phyloP scores from a whole-genome alignment of 2,113 vertebrate genomes.

The Neogobius melanostomus region DNA sequence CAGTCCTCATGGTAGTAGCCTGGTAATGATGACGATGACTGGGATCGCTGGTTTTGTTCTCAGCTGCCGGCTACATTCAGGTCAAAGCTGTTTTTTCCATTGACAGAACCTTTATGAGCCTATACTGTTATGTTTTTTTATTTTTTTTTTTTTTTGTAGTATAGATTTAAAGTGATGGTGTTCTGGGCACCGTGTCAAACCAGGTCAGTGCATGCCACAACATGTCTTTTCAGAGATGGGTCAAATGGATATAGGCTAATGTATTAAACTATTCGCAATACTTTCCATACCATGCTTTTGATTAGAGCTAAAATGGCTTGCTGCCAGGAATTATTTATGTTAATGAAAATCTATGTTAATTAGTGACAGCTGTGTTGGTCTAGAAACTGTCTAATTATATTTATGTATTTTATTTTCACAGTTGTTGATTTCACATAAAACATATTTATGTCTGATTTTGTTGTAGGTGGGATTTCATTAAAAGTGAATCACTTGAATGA shows the following conservation, averaged over 20 bases:
- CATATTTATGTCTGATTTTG: neutral
- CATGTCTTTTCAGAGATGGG: neutral
- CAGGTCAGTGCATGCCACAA: neutral
- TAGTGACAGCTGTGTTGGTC: slow-evolving; percentile 20
- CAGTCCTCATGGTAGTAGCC: neutral
- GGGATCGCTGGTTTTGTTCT: neutral
- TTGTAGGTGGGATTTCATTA: neutral
- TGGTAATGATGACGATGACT: neutral
- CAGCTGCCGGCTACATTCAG: neutral
- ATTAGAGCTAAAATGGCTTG: neutral
- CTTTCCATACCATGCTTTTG: neutral
- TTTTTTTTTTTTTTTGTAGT: neutral
- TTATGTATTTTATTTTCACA: neutral
- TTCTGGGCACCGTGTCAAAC: neutral
- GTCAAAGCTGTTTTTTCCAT: neutral
- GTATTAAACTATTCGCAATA: neutral
- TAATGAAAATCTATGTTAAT: slow-evolving; percentile 14
- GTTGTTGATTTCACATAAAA: neutral
- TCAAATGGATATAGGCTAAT: slow-evolving; percentile 1
- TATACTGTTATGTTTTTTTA: neutral
- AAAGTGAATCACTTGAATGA: slow-evolving; percentile 1
- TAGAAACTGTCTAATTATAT: neutral
- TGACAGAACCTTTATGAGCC: neutral
- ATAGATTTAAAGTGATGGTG: neutral
- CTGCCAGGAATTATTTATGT: neutral